Conservation (phyloP, 2,888 invertebrate species). For the Quadriops clusia region DNA sequence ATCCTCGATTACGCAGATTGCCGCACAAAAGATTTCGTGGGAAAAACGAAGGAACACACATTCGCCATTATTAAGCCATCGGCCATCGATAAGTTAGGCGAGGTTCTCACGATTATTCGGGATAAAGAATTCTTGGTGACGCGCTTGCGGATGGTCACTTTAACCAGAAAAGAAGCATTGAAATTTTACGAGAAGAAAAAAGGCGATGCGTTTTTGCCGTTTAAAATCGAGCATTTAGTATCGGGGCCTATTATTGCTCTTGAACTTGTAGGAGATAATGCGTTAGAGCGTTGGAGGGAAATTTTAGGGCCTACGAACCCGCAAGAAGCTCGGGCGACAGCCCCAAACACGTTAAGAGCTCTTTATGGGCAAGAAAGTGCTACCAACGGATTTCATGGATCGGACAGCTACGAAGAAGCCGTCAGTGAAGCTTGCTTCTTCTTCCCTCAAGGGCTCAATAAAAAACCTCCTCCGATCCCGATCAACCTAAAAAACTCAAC, state of each 20-base stretch:
- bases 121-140: slow-evolving; percentile 48
- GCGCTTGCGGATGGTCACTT: slow-evolving; percentile 58
- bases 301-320: slow-evolving; percentile 53
- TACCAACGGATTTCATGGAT: slow-evolving; percentile 57
- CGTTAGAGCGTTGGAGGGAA: slow-evolving; percentile 46
- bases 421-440: slow-evolving; percentile 47
- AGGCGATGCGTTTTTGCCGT: slow-evolving; percentile 51
- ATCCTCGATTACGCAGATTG: slow-evolving; percentile 63
- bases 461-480: slow-evolving; percentile 33
- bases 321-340: slow-evolving; percentile 40
- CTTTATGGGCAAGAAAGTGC: slow-evolving; percentile 54
- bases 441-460: slow-evolving; percentile 37
- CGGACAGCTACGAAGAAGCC: slow-evolving; percentile 45
- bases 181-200: slow-evolving; percentile 48
- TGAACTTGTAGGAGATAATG: slow-evolving; percentile 62
- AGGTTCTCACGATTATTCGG: slow-evolving; percentile 57
- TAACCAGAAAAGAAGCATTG: slow-evolving; percentile 53
- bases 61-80: slow-evolving; percentile 70
- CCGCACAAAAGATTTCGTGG: slow-evolving; percentile 50
- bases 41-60: slow-evolving; percentile 54
- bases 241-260: slow-evolving; percentile 59
- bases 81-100: slow-evolving; percentile 55
- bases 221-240: slow-evolving; percentile 50
- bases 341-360: slow-evolving; percentile 50
- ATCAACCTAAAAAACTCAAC: slow-evolving; percentile 56